A percentile compares a stretch with the other conserved stretches of the same genome.
Evolutionary conservation across 2,797 vertebrate species (phyloP).

Genomic region (Eidolon dupreanum): DNA sequence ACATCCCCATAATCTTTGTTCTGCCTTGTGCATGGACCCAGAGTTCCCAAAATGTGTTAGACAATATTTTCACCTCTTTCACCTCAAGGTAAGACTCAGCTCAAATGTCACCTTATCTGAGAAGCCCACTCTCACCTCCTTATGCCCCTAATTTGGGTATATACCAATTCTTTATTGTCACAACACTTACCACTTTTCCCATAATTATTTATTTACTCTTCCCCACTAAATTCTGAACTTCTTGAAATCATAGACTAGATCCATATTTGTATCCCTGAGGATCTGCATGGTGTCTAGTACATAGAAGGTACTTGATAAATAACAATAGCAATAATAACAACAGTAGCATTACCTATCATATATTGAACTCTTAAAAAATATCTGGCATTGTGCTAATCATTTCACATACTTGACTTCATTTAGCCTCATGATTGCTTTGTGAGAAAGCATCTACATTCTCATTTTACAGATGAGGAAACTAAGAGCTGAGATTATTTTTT

Average conservation of each 20-base stretch:
- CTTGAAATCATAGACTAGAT: not conserved
- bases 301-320: not conserved
- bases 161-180: not conserved
- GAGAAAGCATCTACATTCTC: not conserved
- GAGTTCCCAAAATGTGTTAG: not conserved
- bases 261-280: too few species aligned
- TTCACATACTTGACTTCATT: not conserved
- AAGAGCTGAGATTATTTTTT: not conserved
- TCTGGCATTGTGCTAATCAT: not conserved
- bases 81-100: not conserved
- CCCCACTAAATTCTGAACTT: not conserved
- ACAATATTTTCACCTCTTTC: not conserved
- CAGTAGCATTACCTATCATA: accelerated
- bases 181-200: too few species aligned
- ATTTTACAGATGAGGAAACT: not conserved
- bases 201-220: not conserved
- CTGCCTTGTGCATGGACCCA: not conserved
- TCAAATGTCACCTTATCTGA: not conserved
- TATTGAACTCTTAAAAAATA: too few species aligned
- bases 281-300: too few species aligned
- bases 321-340: accelerated
- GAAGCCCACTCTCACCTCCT: not conserved
- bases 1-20: too few species aligned
- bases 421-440: not conserved
- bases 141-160: not conserved